phyloP scores from a whole-genome alignment of 2,113 vertebrate genomes.

The Otis tarda region DNA sequence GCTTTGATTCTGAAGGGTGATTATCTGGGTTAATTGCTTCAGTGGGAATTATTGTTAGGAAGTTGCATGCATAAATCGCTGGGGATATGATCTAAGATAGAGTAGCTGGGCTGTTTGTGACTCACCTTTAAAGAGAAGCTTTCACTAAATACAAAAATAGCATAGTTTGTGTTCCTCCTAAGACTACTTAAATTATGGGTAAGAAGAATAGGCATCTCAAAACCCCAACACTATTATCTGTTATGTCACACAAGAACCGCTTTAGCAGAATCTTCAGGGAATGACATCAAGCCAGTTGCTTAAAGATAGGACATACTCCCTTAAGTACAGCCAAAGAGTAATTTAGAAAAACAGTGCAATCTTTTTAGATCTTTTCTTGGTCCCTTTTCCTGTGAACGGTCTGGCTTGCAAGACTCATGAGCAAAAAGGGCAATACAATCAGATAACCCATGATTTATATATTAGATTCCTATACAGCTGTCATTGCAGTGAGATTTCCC shows the following conservation, averaged over 20 bases:
- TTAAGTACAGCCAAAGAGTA: background rate
- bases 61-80: background rate
- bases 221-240: conserved; percentile 41
- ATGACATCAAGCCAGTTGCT: background rate
- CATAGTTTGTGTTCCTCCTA: background rate
- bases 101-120: background rate
- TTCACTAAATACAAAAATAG: background rate
- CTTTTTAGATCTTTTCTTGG: background rate
- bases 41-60: background rate
- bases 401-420: background rate
- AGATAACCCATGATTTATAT: background rate
- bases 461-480: background rate
- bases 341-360: background rate
- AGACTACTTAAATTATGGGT: conserved; percentile 2
- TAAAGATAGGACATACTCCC: background rate
- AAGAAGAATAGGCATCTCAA: conserved; percentile 15
- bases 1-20: background rate
- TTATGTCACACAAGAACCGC: background rate
- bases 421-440: background rate
- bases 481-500: background rate
- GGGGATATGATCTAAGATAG: background rate
- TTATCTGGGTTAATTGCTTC: conserved; percentile 14
- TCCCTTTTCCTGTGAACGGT: background rate
- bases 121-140: background rate
- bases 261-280: background rate